A percentile compares a stretch with the other conserved stretches of the same genome.
phyloP scores from a whole-genome alignment of 35 echinoderm and acorn worm genomes.

The Stichopus chloronotus region DNA sequence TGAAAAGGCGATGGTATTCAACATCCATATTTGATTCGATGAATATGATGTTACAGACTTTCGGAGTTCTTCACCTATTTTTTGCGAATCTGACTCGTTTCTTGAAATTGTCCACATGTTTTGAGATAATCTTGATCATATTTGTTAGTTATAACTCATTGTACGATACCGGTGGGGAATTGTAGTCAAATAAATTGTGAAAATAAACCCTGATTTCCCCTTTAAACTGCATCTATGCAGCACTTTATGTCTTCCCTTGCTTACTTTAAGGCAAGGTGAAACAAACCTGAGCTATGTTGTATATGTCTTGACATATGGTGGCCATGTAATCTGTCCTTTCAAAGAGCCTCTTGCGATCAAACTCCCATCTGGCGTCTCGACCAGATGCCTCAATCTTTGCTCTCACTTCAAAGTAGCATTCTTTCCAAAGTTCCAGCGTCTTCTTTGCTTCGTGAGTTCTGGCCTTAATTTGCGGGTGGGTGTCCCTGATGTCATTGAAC shows the following conservation, averaged over 20 bases:
- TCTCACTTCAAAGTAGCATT: slow-evolving; percentile 95
- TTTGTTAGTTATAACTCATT: too few species aligned
- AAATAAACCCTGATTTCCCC: too few species aligned
- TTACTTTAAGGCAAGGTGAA: not conserved
- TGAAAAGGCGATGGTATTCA: too few species aligned
- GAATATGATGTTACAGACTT: too few species aligned
- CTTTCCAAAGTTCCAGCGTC: slow-evolving; percentile 93
- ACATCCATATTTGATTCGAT: too few species aligned
- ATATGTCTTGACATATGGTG: slow-evolving; percentile 97
- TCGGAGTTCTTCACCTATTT: too few species aligned
- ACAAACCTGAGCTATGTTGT: slow-evolving; percentile 95
- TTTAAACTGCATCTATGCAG: too few species aligned
- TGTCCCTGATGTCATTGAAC: slow-evolving; percentile 63
- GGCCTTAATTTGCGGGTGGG: slow-evolving; percentile 90
- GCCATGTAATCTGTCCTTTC: slow-evolving; percentile 99
- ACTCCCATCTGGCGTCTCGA: slow-evolving; percentile 97
- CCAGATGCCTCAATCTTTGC: slow-evolving; percentile 99
- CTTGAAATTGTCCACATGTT: too few species aligned
- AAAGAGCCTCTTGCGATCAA: slow-evolving; percentile 98
- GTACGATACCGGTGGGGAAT: too few species aligned
- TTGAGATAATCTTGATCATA: too few species aligned
- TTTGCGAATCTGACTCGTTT: too few species aligned
- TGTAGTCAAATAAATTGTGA: too few species aligned
- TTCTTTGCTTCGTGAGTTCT: slow-evolving; percentile 95
- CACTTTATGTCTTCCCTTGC: not conserved